Base-by-base conservation (phyloP, 2,888 invertebrate species). In the Drosophila sordidula region DNA sequence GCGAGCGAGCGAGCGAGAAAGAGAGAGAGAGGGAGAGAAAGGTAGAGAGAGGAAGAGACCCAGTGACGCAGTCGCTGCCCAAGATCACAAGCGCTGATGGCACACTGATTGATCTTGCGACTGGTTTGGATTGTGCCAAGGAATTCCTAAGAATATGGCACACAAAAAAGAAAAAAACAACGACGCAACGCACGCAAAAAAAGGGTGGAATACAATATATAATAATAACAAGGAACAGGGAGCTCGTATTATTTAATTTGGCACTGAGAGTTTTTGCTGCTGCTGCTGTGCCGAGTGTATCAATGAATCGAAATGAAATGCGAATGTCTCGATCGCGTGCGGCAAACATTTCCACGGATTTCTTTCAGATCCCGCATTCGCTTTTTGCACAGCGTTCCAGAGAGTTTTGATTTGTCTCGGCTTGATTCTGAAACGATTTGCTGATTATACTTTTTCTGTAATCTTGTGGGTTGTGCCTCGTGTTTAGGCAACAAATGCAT, bases 181-280 rank as follows among this genome's bases (percentile, higher is more conserved):
- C 38, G 11, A 44, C 86, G 69, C 45, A 54, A 73, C 65, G 69
- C 74, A 84, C 85, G 76, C 70, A 79, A 75, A 84, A 64, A 89
- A 84, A 84, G 89, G 87, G 71, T 86, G 87, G 87, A 83, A 84
- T 86, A 84, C 87, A 79, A 82, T 82, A 86, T 82, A 86, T 86
- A 83, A 84, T 88, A 84, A 84, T 84, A 80, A 84, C 65, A 84
- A 84, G 75, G 69, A 82, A 64, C 75, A 78, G 66, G 56, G 61
- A 67, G 61, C 58, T 80, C 78, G 70, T 81, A 87, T 86, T 87
- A 89, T 89, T 86, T 86, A 87, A 86, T 86, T 87, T 86, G 79
- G 80, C 78, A 83, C 85, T 38, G 54, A 3, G 64, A 54, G 52
- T 65, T 61, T 61, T 52, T 49, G 50, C 22, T 42, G 34, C 36